Evolutionary conservation across 2,888 invertebrate genomes (phyloP), one percentile per base, ranked within the genome.

Genomic region (Acrobasis consociella): DNA sequence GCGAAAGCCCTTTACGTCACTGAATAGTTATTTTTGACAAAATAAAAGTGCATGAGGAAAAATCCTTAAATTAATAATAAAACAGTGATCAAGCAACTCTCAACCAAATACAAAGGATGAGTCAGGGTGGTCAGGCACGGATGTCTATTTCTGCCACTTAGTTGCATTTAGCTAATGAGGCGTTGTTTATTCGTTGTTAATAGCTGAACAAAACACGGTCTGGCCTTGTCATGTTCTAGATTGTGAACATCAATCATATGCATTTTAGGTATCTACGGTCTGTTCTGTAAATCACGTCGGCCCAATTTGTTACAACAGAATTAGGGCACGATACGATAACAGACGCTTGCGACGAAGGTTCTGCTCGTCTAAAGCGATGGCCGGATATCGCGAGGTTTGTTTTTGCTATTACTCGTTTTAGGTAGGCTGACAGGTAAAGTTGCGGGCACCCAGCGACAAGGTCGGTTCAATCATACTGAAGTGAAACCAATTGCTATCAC

Each of bases 151-250:
- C 75, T 78, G 80, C 80, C 76, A 77, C 78, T 80, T 74, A 78
- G 74, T 74, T 79, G 73, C 75, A 77, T 67, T 75, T 83, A 7
- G 7, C 31, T 31, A 86, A 84, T 81, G 73, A 83, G 78, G 72
- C 72, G 68, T 76, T 79, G 78, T 82, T 83, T 80, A 84, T 83
- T 77, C 71, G 65, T 72, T 69, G 71, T 72, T 76, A 78, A 76
- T 80, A 81, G 69, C 68, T 75, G 67, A 78, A 82, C 78, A 77
- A 77, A 81, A 83, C 82, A 77, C 71, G 73, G 78, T 80, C 75
- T 85, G 83, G 80, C 87, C 89, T 89, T 89, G 87, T 83, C 84
- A 78, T 67, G 72, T 71, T 78, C 71, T 73, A 81, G 81, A 86
- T 86, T 81, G 73, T 71, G 65, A 67, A 72, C 74, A 81, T 85